These are phyloP conservation scores for Diglossa brunneiventris DNA, from an alignment of 2,113 vertebrate genomes.

Conservation along the genomic window DNA sequence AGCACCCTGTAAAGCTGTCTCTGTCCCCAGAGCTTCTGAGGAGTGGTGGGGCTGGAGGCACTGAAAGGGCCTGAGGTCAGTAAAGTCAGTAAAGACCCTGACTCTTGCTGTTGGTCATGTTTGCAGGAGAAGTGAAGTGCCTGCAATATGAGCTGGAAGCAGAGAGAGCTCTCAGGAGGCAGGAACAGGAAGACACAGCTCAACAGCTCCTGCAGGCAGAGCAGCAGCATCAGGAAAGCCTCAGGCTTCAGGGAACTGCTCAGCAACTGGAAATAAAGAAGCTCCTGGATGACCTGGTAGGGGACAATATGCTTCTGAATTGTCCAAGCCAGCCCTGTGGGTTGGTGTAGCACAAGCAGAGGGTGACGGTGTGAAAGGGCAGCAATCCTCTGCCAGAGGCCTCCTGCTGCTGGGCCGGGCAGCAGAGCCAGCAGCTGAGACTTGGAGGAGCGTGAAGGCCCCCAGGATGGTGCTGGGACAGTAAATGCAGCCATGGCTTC, in stretches of 20 bases:
- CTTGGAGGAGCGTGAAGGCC: not conserved
- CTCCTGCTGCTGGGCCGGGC: not conserved
- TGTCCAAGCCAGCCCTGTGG: not conserved
- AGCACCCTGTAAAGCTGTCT: not conserved
- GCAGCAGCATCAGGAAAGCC: not conserved
- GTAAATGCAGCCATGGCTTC: not conserved
- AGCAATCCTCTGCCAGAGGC: not conserved
- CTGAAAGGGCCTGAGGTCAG: no score
- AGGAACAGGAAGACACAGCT: slow-evolving; percentile 8
- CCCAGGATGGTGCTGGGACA: not conserved
- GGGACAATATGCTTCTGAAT: not conserved
- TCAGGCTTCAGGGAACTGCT: slow-evolving; percentile 17
- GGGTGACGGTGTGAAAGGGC: not conserved
- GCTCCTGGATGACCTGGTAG: slow-evolving; percentile 62
- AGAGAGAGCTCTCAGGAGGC: slow-evolving; percentile 47
- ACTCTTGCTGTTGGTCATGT: not conserved
- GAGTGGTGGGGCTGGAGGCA: not conserved
- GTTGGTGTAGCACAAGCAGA: not conserved
- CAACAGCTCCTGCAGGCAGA: slow-evolving; percentile 18
- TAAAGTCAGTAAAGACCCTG: not conserved
- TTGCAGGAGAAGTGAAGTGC: slow-evolving; percentile 81
- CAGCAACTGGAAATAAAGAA: slow-evolving; percentile 30
- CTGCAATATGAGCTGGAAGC: slow-evolving; percentile 74
- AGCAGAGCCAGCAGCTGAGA: not conserved
- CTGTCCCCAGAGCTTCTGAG: not conserved